Evolutionary conservation across 2,113 vertebrate genomes (phyloP), one percentile per base, ranked within the genome.

Genomic region (Poeciliopsis occidentalis): DNA sequence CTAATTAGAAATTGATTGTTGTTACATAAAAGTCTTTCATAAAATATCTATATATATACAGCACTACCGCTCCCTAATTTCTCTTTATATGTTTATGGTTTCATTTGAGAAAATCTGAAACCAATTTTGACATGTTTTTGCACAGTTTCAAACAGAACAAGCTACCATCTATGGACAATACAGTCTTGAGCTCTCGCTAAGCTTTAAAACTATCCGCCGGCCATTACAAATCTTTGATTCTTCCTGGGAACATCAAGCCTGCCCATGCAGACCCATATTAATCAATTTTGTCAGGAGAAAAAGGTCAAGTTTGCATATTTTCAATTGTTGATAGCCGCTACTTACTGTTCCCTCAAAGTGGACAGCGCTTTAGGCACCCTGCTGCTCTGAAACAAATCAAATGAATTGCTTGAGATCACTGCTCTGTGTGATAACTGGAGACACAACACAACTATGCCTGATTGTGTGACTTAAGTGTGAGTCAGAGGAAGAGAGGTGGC

Each of bases 301-400:
- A 90, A 91, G 91, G 89, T 92, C 84, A 82, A 63, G 64, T 89
- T 87, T 85, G 82, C 85, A 91, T 90, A 89, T 85, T 85, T 82
- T 64, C 44, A 32, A 15, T 61, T 62, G 60, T 34, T 62, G 61
- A 72, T 34, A 63, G 64, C 47, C 47, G 26, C 64, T 41, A 31
- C 71, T 62, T 64, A 72, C 29, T 27, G 26, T 77, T 86, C 78
- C 78, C 34, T 62, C 44, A 64, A 44, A 77, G 2, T 51, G 60
- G 27, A 4, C 47, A 19, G 61, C 7, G 4, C n/a, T 54, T 63
- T 51, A 30, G 39, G 54, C 78, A 73, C 60, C 63, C 71, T 67
- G 69, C 77, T 80, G 67, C 79, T 76, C 72, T 76, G 79, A 76
- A 85, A 85, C 86, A 77, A 89, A 88, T 85, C 77, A 65, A 73